Percentiles rank a stretch among this genome's conserved stretches.
Conservation (phyloP, 2,888 invertebrate genomes). For the Caenorhabditis auriculariae region DNA sequence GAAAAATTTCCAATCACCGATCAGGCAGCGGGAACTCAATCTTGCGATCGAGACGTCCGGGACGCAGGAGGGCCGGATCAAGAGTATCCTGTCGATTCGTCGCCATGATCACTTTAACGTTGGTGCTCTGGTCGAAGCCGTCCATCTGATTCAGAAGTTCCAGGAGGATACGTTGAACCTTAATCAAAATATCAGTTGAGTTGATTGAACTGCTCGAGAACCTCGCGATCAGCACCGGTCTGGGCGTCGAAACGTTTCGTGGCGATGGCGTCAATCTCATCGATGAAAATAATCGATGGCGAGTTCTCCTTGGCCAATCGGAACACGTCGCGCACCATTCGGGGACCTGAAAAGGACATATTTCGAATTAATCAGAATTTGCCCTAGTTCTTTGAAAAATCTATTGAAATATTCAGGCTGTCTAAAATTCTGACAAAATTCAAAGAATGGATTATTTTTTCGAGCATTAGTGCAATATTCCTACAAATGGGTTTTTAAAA, state of each 20-base stretch:
- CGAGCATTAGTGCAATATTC: too few relatives aligned
- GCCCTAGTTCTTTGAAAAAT: background rate
- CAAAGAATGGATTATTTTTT: too few relatives aligned
- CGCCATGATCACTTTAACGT: constrained; percentile 95
- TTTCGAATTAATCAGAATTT: background rate
- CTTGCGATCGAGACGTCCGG: constrained; percentile 94
- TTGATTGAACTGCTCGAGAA: background rate
- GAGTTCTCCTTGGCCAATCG: constrained; percentile 97
- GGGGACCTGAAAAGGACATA: constrained; percentile 71
- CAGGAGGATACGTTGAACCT: constrained; percentile 93
- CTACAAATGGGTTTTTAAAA: too few relatives aligned
- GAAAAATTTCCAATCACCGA: constrained; percentile 65
- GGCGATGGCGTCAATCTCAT: constrained; percentile 99
- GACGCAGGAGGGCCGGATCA: constrained; percentile 92
- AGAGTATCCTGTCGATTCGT: constrained; percentile 95
- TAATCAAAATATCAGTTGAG: constrained; percentile 9
- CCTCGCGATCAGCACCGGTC: constrained; percentile 62
- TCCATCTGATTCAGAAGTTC: constrained; percentile 99
- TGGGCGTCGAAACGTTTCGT: constrained; percentile 77
- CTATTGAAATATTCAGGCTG: background rate
- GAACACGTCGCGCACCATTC: constrained; percentile 99
- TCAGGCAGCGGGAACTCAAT: constrained; percentile 98
- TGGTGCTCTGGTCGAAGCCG: constrained; percentile 99
- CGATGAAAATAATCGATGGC: constrained; percentile 98
- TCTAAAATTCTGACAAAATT: background rate